These are phyloP conservation scores for Copsychus sechellarum DNA, from an alignment of 2,113 vertebrate species.

Conservation along the genomic window DNA sequence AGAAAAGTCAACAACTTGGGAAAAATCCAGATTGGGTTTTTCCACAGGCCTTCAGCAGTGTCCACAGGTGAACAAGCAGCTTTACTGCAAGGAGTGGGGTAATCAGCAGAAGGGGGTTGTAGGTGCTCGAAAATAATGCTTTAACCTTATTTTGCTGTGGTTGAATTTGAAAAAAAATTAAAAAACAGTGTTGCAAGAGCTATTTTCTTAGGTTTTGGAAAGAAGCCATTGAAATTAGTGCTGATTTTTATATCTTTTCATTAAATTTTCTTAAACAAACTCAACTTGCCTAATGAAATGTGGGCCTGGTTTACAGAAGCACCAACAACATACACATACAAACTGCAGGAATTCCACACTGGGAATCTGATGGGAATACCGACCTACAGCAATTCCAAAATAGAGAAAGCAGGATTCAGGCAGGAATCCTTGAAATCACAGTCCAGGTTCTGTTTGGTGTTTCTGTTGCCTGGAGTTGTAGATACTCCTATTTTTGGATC, in stretches of 20 bases:
- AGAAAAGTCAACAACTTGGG: too few relatives aligned
- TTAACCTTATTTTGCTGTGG: neutral
- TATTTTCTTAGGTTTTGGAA: neutral
- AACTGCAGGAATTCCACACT: neutral
- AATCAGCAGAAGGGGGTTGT: too few relatives aligned
- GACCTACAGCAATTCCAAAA: neutral
- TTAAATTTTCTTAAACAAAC: neutral
- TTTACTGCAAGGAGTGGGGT: neutral
- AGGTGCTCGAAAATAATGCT: neutral
- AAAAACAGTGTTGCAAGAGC: neutral
- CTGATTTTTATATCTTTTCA: neutral
- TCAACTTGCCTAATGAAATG: neutral
- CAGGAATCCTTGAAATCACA: neutral
- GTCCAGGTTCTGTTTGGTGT: neutral
- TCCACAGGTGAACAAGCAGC: constrained; percentile 10
- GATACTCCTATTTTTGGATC: neutral
- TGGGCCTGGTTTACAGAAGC: neutral
- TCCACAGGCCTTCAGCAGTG: too few relatives aligned
- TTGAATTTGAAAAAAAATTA: neutral
- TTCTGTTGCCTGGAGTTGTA: neutral
- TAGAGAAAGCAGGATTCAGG: neutral
- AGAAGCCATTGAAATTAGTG: constrained; percentile 40
- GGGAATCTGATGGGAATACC: neutral
- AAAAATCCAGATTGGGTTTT: too few relatives aligned
- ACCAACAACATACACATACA: neutral